Percentiles rank a stretch among this genome's conserved stretches.
Evolutionary conservation across 1,140 invertebrate genomes (phyloP).

Genomic region (Caenorhabditis tropicalis): DNA sequence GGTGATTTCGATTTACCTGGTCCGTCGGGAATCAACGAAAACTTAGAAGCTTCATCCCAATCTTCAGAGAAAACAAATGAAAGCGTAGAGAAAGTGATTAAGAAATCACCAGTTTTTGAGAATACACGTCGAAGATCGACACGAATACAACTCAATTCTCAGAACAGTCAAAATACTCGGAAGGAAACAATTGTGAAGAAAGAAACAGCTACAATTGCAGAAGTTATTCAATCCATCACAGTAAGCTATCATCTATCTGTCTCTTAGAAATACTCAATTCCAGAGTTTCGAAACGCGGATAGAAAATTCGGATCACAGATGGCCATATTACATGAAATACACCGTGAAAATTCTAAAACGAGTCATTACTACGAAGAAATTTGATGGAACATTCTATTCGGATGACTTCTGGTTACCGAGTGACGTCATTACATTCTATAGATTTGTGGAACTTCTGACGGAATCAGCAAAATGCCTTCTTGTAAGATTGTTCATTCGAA

Average conservation of each 20-base stretch:
- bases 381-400: background rate
- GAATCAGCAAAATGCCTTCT: slow-evolving; percentile 10
- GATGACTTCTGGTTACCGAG: background rate
- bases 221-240: background rate
- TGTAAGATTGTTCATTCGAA: background rate
- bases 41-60: background rate
- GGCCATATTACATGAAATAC: slow-evolving; percentile 12
- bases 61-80: background rate
- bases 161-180: background rate
- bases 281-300: background rate
- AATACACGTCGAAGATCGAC: background rate
- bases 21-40: background rate
- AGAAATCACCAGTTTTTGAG: background rate
- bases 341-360: background rate
- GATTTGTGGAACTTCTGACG: background rate
- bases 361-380: background rate
- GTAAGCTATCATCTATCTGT: background rate
- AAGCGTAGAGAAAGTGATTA: background rate
- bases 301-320: background rate
- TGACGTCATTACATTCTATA: background rate
- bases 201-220: background rate
- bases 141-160: background rate
- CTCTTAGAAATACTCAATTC: background rate
- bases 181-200: background rate
- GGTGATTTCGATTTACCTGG: background rate